phyloP scores from a whole-genome alignment of 2,797 vertebrate genomes.

The Typhlichthys eigenmanni region DNA sequence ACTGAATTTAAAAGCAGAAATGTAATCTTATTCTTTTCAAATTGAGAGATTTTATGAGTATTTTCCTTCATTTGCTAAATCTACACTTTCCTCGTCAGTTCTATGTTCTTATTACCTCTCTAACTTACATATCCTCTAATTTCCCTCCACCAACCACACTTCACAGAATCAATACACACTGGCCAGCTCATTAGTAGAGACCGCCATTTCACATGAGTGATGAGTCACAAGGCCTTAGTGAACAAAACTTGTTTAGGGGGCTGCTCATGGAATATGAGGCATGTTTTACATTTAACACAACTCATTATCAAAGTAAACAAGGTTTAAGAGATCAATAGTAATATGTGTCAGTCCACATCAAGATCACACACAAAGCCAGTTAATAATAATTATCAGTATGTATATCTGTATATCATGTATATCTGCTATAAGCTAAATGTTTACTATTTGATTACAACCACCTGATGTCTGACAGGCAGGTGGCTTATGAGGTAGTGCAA shows the following conservation, averaged over 20 bases:
- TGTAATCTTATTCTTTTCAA: conserved; percentile 15
- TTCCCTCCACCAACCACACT: conserved; percentile 29
- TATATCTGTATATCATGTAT: background rate
- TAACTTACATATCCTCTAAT: conserved; percentile 48
- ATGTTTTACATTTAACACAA: conserved; percentile 9
- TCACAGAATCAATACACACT: conserved; percentile 15
- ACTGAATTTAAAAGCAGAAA: conserved; percentile 25
- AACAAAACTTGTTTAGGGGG: conserved; percentile 22
- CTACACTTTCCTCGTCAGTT: conserved; percentile 23
- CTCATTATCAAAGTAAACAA: conserved; percentile 24
- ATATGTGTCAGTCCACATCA: background rate
- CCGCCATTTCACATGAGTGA: background rate
- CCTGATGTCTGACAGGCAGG: conserved; percentile 21
- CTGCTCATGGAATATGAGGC: conserved; percentile 20
- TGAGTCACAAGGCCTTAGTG: conserved; percentile 28
- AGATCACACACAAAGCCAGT: background rate
- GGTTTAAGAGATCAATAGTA: conserved; percentile 1
- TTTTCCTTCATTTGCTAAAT: conserved; percentile 44
- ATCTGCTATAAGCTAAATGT: conserved; percentile 3
- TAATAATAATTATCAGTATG: too few relatives aligned
- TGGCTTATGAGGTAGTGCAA: conserved; percentile 7
- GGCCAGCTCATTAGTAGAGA: conserved; percentile 21
- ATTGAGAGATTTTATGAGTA: conserved; percentile 24
- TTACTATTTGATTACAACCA: conserved; percentile 21
- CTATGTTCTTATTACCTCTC: conserved; percentile 51